Percentiles rank a stretch among this genome's conserved stretches.
Evolutionary conservation across 2,113 vertebrate species (phyloP).

Genomic region (Haemorhous mexicanus): DNA sequence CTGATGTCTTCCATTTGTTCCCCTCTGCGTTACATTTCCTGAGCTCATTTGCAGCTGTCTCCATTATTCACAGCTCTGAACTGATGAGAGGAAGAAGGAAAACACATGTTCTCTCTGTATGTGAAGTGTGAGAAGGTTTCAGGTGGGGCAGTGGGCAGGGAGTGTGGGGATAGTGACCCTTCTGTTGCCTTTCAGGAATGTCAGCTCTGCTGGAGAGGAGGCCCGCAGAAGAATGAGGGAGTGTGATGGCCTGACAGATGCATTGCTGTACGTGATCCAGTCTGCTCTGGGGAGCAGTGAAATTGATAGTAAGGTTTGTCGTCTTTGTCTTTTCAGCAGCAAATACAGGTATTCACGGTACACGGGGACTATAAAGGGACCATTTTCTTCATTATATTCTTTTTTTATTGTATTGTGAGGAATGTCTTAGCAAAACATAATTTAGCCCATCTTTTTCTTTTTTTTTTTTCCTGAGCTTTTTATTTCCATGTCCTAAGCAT

Average conservation of each 20-base stretch:
- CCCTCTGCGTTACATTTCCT: neutral
- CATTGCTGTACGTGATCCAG: slow-evolving; percentile 96
- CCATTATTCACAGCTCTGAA: slow-evolving; percentile 26
- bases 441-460: neutral
- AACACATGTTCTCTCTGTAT: neutral
- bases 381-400: neutral
- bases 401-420: neutral
- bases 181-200: slow-evolving; percentile 86
- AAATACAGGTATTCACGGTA: neutral
- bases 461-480: neutral
- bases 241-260: slow-evolving; percentile 96
- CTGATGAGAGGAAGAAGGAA: neutral
- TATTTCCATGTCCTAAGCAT: neutral
- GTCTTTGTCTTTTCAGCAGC: neutral
- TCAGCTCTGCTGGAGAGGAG: slow-evolving; percentile 97
- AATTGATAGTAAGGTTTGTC: slow-evolving; percentile 98
- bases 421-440: neutral
- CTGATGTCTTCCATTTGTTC: neutral
- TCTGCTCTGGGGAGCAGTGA: slow-evolving; percentile 95
- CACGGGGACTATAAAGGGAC: neutral
- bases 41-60: slow-evolving; percentile 8
- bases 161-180: neutral
- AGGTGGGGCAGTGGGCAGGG: neutral
- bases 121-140: neutral
- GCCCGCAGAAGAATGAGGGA: slow-evolving; percentile 96